A percentile compares a stretch with the other conserved stretches of the same genome.
Conservation (phyloP, 2,888 invertebrate genomes). For the Ichneumon xanthorius region DNA sequence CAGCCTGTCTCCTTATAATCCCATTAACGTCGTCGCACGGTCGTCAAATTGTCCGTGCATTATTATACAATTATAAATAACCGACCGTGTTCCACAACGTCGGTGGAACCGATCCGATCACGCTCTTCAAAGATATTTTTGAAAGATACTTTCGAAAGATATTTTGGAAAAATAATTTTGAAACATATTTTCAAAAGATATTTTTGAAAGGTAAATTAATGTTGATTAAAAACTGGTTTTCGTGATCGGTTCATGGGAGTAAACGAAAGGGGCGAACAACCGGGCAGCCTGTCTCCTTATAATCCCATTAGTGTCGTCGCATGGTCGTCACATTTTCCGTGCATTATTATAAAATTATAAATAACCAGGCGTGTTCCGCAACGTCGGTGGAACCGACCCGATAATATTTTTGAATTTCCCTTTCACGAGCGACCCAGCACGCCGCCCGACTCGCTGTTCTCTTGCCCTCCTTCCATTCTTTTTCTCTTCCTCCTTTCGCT, state of each 20-base stretch:
- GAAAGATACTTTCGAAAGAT: no score
- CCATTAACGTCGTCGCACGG: slow-evolving; percentile 16
- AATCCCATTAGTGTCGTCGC: slow-evolving; percentile 9
- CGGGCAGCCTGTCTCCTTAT: neutral
- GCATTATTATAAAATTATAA: slow-evolving; percentile 19
- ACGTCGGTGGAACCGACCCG: slow-evolving; percentile 29
- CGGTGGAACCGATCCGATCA: slow-evolving; percentile 26
- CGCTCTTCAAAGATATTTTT: neutral
- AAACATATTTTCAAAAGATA: no score
- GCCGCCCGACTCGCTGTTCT: neutral
- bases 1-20: neutral
- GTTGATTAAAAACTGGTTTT: neutral
- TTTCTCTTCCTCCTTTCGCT: neutral
- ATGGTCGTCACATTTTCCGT: slow-evolving; percentile 8
- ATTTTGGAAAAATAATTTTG: no score
- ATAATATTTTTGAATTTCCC: slow-evolving; percentile 34
- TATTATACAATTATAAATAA: slow-evolving; percentile 33
- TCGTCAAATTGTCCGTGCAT: slow-evolving; percentile 15
- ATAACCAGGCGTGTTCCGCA: slow-evolving; percentile 9
- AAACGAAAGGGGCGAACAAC: neutral
- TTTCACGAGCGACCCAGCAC: neutral
- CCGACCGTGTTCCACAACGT: slow-evolving; percentile 1
- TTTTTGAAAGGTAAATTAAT: neutral
- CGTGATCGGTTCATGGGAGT: neutral
- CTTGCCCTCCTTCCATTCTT: neutral